Evolutionary conservation across 2,797 vertebrate species (phyloP).

Genomic region (Coilia nasus): DNA sequence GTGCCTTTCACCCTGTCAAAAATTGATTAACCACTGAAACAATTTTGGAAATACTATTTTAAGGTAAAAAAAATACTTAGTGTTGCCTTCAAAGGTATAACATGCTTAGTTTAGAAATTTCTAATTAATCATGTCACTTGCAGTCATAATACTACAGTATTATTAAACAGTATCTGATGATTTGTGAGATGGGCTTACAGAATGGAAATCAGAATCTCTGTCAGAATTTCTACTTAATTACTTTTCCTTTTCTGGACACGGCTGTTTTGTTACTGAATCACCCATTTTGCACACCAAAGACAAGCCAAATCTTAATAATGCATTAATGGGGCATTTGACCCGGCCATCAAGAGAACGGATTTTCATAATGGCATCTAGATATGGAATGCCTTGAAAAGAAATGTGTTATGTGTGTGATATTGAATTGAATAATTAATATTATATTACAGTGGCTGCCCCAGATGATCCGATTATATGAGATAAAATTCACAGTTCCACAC

Average conservation of each 20-base stretch:
- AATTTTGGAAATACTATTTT: too few relatives aligned
- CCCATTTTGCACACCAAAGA: background rate
- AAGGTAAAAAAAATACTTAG: too few relatives aligned
- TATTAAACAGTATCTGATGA: too few relatives aligned
- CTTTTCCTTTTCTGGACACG: background rate
- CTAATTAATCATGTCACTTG: too few relatives aligned
- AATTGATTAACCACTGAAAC: too few relatives aligned
- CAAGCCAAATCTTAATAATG: background rate
- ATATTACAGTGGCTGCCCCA: background rate
- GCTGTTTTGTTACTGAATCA: background rate
- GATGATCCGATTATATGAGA: background rate
- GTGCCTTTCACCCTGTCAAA: too few relatives aligned
- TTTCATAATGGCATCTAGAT: background rate
- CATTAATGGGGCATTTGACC: background rate
- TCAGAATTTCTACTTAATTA: background rate
- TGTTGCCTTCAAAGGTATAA: too few relatives aligned
- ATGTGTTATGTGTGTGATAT: background rate
- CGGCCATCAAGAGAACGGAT: background rate
- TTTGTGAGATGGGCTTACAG: too few relatives aligned
- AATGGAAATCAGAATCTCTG: too few relatives aligned
- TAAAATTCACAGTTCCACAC: background rate
- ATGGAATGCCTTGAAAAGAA: background rate
- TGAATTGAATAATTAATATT: background rate
- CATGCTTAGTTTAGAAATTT: too few relatives aligned
- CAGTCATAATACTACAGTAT: too few relatives aligned